Conservation (phyloP, 1,140 invertebrate genomes). For the Drosophila nasuta region DNA sequence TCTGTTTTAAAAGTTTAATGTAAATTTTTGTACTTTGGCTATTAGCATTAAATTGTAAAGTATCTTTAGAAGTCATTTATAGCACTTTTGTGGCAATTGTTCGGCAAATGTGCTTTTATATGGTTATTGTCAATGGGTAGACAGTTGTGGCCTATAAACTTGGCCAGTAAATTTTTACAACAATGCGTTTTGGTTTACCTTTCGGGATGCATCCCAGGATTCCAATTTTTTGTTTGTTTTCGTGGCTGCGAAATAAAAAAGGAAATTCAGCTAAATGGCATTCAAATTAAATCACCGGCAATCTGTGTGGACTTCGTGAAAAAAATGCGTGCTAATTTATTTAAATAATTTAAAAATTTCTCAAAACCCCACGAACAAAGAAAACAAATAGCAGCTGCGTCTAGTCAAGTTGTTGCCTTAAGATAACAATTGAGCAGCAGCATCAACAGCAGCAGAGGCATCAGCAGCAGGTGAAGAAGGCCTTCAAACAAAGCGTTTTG, state of each 20-base stretch:
- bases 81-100: conserved; percentile 48
- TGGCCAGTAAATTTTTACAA: conserved; percentile 75
- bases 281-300: conserved; percentile 74
- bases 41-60: conserved; percentile 47
- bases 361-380: background rate
- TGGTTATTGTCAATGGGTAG: conserved; percentile 44
- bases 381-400: conserved; percentile 70
- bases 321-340: conserved; percentile 74
- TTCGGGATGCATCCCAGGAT: conserved; percentile 54
- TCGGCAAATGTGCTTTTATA: conserved; percentile 42
- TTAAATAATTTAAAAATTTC: conserved; percentile 75
- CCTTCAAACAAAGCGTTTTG: conserved; percentile 66
- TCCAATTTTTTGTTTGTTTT: conserved; percentile 17
- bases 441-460: background rate
- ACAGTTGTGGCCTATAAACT: conserved; percentile 76
- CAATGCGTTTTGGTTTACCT: conserved; percentile 48
- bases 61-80: conserved; percentile 32
- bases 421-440: conserved; percentile 53
- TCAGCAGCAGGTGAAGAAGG: conserved; percentile 14
- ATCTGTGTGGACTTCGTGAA: conserved; percentile 50
- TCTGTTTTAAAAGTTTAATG: conserved; percentile 42
- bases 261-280: conserved; percentile 65
- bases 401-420: conserved; percentile 54
- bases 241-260: conserved; percentile 30
- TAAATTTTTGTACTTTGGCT: conserved; percentile 49